Evolutionary conservation across 2,113 vertebrate genomes (phyloP), one percentile per base, ranked within the genome.

Genomic region (Progne subis): DNA sequence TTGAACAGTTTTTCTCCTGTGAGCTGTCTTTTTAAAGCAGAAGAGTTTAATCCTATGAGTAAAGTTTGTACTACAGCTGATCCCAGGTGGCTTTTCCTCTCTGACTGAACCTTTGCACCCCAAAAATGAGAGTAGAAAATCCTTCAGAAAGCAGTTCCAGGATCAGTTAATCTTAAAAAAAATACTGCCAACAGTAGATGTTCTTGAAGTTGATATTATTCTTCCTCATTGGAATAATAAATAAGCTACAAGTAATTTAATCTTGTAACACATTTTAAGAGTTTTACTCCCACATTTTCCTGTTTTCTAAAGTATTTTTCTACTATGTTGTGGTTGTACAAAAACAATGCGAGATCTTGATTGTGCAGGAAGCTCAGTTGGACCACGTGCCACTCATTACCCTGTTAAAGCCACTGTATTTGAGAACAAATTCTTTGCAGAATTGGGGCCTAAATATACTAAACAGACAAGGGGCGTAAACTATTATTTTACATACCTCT

Each of bases 161-260:
- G 41, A 56, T 88, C 75, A 76, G n/a, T 44, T 91, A 18, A 49
- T 79, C 63, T 82, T 61, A 32, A 57, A 79, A 78, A 75, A 69
- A 37, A 14, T 64, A 21, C 13, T 67, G 6, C 29, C 25, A 71
- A 18, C 24, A 67, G 23, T 59, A 68, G 26, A 23, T 32, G 34
- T 55, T 86, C 43, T 55, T 63, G n/a, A 60, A 64, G 53, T n/a
- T 65, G 60, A 34, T 82, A 37, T 11, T 92, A 13, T 64, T 72
- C 57, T 26, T 95, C 37, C n/a, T 92, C 32, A n/a, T 53, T 88
- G 25, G 32, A 77, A 59, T 82, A 80, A 76, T 64, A 86, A 94
- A 82, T 34, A 77, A 88, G 31, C 37, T 80, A 32, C 49, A 32
- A 50, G 31, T 21, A 57, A 5, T 76, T 79, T 29, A 60, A 37